A percentile compares a stretch with the other conserved stretches of the same genome.
Conservation (phyloP, 1,140 invertebrate species). For the Drosophila kanapiae region DNA sequence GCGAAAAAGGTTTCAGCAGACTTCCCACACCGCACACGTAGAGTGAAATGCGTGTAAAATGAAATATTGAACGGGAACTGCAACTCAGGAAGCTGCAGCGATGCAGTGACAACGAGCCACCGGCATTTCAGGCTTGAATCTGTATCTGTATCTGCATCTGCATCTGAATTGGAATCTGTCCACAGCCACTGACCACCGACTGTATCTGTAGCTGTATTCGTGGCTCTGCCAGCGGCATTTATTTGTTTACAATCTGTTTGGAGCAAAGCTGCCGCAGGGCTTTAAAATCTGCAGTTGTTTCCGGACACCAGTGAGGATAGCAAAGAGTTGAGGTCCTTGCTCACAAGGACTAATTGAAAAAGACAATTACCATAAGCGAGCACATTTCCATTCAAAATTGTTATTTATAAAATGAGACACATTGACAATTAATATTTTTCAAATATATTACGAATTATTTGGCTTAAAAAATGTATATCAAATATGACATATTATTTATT, state of each 20-base stretch:
- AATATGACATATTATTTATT: too few species aligned
- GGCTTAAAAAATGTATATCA: neutral
- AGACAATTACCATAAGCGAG: constrained; percentile 48
- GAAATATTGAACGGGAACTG: constrained; percentile 28
- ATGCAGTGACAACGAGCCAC: constrained; percentile 7
- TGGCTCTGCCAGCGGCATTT: constrained; percentile 63
- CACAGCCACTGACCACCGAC: constrained; percentile 53
- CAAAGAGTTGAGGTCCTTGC: neutral
- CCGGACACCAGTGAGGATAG: constrained; percentile 23
- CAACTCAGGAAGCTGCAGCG: constrained; percentile 5
- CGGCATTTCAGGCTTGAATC: constrained; percentile 15
- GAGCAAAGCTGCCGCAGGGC: constrained; percentile 67
- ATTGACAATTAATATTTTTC: constrained; percentile 34
- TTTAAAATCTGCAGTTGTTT: constrained; percentile 78
- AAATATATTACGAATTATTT: neutral
- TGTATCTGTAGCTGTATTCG: constrained; percentile 5
- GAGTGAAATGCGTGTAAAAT: constrained; percentile 22
- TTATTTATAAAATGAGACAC: constrained; percentile 18
- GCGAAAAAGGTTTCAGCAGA: constrained; percentile 70
- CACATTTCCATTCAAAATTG: constrained; percentile 10
- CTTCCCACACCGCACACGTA: constrained; percentile 34
- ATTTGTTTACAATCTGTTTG: constrained; percentile 83
- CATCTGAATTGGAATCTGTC: constrained; percentile 27
- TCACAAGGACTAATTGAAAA: constrained; percentile 67
- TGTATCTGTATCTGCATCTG: constrained; percentile 1